A percentile compares a stretch with the other conserved stretches of the same genome.
Evolutionary conservation across 2,888 invertebrate genomes (phyloP).

Genomic region (Cheilosia impressa): DNA sequence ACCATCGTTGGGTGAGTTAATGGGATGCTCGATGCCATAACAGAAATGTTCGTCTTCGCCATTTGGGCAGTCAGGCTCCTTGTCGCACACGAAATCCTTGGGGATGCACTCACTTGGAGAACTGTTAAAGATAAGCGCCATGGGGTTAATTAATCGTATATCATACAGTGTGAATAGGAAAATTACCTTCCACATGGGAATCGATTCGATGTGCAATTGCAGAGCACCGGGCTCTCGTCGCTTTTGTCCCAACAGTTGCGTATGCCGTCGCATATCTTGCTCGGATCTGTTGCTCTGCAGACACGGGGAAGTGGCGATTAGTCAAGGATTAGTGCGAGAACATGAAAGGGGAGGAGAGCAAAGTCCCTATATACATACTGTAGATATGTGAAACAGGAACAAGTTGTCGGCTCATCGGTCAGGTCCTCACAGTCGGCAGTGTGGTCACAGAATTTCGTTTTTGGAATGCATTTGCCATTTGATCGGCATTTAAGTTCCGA

Average conservation of each 20-base stretch:
- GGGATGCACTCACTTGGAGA: constrained; percentile 87
- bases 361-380: constrained; percentile 79
- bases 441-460: constrained; percentile 88
- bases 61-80: constrained; percentile 88
- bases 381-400: constrained; percentile 88
- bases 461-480: constrained; percentile 88
- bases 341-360: constrained; percentile 3
- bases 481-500: constrained; percentile 87
- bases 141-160: constrained; percentile 18
- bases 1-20: constrained; percentile 3
- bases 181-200: constrained; percentile 85
- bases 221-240: constrained; percentile 88
- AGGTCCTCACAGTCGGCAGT: constrained; percentile 88
- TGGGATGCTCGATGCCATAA: constrained; percentile 84
- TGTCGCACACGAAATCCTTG: constrained; percentile 90
- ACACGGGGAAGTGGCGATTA: neutral
- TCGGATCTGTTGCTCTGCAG: constrained; percentile 86
- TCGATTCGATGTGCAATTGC: constrained; percentile 85
- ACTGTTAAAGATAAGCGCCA: constrained; percentile 72
- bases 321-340: neutral
- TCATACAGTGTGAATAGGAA: constrained; percentile 1
- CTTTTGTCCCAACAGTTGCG: constrained; percentile 90
- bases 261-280: constrained; percentile 90
- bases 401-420: constrained; percentile 88
- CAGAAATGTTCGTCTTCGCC: constrained; percentile 90